Evolutionary conservation across 2,113 vertebrate genomes (phyloP).

Genomic region (Agapornis roseicollis): DNA sequence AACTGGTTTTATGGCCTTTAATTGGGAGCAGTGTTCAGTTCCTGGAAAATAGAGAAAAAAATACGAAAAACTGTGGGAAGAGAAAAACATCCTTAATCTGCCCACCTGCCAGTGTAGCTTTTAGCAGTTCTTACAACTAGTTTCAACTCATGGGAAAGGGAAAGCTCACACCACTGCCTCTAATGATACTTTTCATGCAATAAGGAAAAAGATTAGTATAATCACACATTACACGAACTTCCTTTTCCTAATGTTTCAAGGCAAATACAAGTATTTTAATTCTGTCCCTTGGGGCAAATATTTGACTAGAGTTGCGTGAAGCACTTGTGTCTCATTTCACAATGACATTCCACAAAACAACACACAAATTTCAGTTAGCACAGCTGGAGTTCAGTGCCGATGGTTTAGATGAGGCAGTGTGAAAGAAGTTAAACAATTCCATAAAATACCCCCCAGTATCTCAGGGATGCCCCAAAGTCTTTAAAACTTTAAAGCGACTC

Average conservation of each 20-base stretch:
- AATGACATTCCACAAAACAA: background rate
- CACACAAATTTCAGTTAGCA: background rate
- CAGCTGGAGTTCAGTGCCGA: background rate
- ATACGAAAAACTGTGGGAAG: background rate
- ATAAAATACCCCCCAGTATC: background rate
- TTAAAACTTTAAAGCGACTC: background rate
- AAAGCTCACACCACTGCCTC: background rate
- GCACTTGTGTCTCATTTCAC: background rate
- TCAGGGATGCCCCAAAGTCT: background rate
- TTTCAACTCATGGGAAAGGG: background rate
- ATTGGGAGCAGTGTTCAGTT: background rate
- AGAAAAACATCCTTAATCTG: background rate
- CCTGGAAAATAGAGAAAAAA: background rate
- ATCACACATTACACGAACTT: background rate
- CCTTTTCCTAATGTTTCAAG: background rate
- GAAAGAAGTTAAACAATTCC: background rate
- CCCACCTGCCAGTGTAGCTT: background rate
- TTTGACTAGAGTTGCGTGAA: background rate
- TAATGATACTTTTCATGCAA: background rate
- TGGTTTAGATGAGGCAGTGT: background rate
- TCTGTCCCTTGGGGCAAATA: background rate
- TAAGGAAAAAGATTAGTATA: background rate
- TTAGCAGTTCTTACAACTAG: background rate
- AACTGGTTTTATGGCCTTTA: background rate
- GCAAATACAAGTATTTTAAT: background rate